phyloP scores from a whole-genome alignment of 2,888 invertebrate genomes.

The Serripes groenlandicus region DNA sequence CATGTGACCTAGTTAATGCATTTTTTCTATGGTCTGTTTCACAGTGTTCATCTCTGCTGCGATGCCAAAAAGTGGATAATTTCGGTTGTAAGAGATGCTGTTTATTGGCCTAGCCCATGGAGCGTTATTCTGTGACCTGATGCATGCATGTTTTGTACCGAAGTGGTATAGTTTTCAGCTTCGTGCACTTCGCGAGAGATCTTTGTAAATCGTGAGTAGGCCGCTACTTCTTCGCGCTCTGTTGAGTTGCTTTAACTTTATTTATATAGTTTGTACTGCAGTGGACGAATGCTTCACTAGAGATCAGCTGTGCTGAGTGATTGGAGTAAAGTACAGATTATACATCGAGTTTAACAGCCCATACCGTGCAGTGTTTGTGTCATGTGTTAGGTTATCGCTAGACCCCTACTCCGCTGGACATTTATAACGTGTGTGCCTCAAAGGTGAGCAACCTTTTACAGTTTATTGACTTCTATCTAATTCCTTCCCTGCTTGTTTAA shows the following conservation, averaged over 20 bases:
- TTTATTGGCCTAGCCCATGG: no score
- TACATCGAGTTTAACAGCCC: no score
- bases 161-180: no score
- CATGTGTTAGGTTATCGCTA: no score
- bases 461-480: neutral
- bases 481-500: neutral
- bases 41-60: neutral
- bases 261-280: neutral
- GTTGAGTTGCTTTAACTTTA: no score
- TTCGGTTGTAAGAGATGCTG: neutral
- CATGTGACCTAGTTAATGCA: neutral
- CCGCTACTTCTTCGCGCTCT: no score
- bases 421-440: neutral
- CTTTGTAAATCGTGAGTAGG: no score
- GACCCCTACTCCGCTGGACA: neutral
- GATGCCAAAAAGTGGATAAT: neutral
- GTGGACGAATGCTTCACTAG: neutral
- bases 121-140: no score
- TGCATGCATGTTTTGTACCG: no score
- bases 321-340: neutral
- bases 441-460: neutral
- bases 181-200: no score
- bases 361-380: no score
- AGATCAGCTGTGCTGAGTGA: neutral
- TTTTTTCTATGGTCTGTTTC: neutral